phyloP scores from a whole-genome alignment of 2,113 vertebrate species.

The Calidris pygmaea region DNA sequence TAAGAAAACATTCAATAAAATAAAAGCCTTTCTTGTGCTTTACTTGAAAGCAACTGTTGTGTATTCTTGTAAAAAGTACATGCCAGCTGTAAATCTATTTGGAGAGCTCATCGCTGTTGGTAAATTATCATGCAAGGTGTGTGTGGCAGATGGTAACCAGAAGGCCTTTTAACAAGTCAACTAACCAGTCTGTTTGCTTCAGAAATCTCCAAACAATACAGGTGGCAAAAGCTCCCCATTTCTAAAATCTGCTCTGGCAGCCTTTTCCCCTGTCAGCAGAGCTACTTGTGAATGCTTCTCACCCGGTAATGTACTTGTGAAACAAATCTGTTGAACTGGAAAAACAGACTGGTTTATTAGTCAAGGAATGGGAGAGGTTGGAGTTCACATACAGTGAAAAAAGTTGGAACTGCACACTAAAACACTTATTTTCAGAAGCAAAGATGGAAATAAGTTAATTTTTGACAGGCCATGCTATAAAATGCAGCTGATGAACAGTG shows the following conservation, averaged over 20 bases:
- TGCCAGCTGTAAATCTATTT: not conserved
- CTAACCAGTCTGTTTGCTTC: not conserved
- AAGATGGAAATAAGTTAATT: not conserved
- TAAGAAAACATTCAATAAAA: not conserved
- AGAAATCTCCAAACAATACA: not conserved
- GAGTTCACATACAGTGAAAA: not conserved
- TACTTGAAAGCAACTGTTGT: not conserved
- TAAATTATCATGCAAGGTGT: not conserved
- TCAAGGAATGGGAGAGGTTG: not conserved
- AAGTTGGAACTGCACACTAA: not conserved
- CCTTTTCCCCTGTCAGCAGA: not conserved
- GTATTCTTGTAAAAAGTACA: not conserved
- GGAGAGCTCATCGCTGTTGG: not conserved
- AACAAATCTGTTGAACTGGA: slow-evolving; percentile 10
- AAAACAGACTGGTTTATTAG: not conserved
- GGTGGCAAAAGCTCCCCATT: not conserved
- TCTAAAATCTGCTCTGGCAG: slow-evolving; percentile 17
- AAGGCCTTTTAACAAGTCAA: not conserved
- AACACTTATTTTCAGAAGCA: not conserved
- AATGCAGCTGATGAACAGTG: not conserved
- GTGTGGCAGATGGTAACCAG: not conserved
- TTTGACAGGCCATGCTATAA: not conserved
- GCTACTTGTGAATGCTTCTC: not conserved
- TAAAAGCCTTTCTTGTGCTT: not conserved
- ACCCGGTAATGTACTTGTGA: not conserved